Evolutionary conservation across 1,140 invertebrate genomes (phyloP).

Genomic region (Sweltsa coloradensis): DNA sequence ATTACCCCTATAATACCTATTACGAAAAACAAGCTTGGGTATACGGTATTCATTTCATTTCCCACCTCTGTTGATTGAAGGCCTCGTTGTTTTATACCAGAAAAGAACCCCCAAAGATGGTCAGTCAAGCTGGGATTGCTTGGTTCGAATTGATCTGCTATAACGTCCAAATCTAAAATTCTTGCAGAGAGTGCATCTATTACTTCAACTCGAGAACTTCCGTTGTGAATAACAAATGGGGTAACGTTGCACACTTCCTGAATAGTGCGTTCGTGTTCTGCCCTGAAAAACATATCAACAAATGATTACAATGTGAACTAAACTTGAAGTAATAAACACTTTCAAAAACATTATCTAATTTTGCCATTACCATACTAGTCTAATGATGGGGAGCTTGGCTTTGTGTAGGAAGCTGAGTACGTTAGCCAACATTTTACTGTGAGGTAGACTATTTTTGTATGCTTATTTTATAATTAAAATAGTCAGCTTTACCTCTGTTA

Average conservation of each 20-base stretch:
- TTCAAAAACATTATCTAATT: slow-evolving; percentile 3
- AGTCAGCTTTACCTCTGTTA: too few relatives aligned
- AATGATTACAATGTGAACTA: too few relatives aligned
- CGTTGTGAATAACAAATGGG: slow-evolving; percentile 55
- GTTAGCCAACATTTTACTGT: background rate
- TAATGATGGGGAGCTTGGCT: background rate
- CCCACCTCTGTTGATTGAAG: slow-evolving; percentile 67
- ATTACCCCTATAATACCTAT: too few relatives aligned
- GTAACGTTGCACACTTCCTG: slow-evolving; percentile 58
- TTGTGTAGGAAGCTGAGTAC: background rate
- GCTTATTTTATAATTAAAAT: too few relatives aligned
- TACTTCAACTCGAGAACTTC: slow-evolving; percentile 48
- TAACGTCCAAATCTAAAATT: slow-evolving; percentile 62
- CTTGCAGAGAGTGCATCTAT: slow-evolving; percentile 57
- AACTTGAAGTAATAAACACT: background rate
- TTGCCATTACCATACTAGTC: background rate
- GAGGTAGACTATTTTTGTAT: too few relatives aligned
- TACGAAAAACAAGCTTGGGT: too few relatives aligned
- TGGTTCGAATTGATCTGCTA: slow-evolving; percentile 63
- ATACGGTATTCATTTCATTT: too few relatives aligned
- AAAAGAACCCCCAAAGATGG: slow-evolving; percentile 68
- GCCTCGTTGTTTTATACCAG: slow-evolving; percentile 56
- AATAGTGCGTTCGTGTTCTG: slow-evolving; percentile 56
- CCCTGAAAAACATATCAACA: slow-evolving; percentile 26
- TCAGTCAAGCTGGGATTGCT: slow-evolving; percentile 53